A percentile compares a stretch with the other conserved stretches of the same genome.
Conservation (phyloP, 2,113 vertebrate genomes). For the Semnornis frantzii region DNA sequence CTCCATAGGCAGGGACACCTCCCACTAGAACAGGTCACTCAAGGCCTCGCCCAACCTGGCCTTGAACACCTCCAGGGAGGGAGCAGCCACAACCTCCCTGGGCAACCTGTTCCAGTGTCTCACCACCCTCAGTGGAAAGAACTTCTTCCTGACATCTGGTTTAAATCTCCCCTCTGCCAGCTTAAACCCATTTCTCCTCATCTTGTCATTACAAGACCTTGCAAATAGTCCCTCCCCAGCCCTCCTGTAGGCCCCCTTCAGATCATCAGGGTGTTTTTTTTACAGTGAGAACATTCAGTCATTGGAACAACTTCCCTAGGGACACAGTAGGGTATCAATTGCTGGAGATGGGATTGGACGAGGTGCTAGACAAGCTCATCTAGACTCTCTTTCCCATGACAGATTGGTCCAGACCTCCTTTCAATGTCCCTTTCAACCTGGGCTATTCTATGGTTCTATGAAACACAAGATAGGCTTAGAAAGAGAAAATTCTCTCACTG, state of each 20-base stretch:
- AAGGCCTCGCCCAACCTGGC: no score
- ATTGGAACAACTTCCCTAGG: background rate
- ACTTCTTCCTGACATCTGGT: no score
- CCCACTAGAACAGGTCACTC: no score
- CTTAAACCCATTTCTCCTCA: no score
- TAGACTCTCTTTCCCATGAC: background rate
- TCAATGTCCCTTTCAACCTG: background rate
- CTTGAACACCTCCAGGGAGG: no score
- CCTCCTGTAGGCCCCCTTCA: background rate
- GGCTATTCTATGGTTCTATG: background rate
- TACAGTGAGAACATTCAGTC: background rate
- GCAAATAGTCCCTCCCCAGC: no score
- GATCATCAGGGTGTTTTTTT: background rate
- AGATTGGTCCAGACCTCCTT: background rate
- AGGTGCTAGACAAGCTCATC: background rate
- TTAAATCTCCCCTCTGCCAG: no score
- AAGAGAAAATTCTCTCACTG: background rate
- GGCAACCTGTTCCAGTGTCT: no score
- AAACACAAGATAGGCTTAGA: background rate
- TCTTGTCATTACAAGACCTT: no score
- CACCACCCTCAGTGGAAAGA: no score
- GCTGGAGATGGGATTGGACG: background rate
- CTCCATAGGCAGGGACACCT: no score
- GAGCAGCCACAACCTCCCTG: no score
- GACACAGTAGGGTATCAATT: fast-evolving